Evolutionary conservation across 2,113 vertebrate genomes (phyloP), one percentile per base, ranked within the genome.

Genomic region (Brachypteracias leptosomus): DNA sequence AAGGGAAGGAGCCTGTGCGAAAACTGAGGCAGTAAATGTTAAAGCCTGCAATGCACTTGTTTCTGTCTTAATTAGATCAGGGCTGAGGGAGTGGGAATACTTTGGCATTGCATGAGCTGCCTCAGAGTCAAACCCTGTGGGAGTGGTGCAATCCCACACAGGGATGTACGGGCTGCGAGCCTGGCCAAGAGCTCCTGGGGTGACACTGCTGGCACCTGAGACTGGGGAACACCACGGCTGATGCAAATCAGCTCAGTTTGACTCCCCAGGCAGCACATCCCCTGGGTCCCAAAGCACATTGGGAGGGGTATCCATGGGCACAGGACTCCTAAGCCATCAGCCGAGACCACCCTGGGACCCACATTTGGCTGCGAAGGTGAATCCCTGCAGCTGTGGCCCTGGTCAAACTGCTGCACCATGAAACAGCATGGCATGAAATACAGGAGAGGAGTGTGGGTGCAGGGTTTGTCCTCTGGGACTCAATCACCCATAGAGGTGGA

Each of bases 401-500:
- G 44, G 46, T 3, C 31, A 44, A 25, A 40, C 25, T 13, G 31
- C 38, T 55, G 44, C 66, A 31, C 12, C 0, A 1, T 40, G 52
- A 36, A 49, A 54, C 46, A 36, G 15, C 35, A 9, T 5, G 12
- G 24, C 2, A 10, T 16, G 35, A 66, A 68, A 49, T 2, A 25
- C 22, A 61, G 29, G 24, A 40, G 21, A 71, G 11, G 16, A 67
- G 28, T 2, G 2, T 16, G 40, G 28, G 21, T 36, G 44, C 33
- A 49, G 38, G 10, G 2, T 31, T 55, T 73, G 49, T 51, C 24
- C 29, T 57, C 44, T 61, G 33, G 58, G 29, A 38, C 35, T 51
- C 57, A 47, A 47, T 47, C 52, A 35, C 28, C 22, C 0, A 0
- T 6, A 55, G 29, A 87, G 20, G 8, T 35, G 51, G 31, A 42